Base-by-base conservation (phyloP, 2,888 invertebrate genomes). In the Dryobotodes eremita region DNA sequence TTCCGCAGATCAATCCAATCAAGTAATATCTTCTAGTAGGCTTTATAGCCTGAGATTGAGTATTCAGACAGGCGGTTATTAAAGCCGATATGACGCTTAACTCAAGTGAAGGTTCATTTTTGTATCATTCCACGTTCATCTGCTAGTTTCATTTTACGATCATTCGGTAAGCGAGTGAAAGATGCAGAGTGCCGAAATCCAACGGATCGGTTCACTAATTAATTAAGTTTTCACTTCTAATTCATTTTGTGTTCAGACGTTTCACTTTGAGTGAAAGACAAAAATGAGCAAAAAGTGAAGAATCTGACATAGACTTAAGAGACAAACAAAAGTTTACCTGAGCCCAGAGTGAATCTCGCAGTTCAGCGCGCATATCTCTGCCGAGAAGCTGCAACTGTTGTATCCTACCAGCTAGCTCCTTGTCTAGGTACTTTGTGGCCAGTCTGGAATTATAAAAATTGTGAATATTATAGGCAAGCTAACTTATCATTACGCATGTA, bases 391-490 rank as follows among this genome's bases (percentile, higher is more conserved):
- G 99, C 86, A 99, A 97, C 95, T 99, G 99, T 92, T 99, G 98
- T 94, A 99, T 99, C 90, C 98, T 97, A 75, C 97, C 97, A 55
- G 98, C 98, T 79, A 98, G 94, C 93, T 98, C 98, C 92, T 99
- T 99, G 94, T 99, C 98, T 86, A 99, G 95, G 93, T 99, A 99
- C 92, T 98, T 98, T 20, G 98, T 98, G 17, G 98, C 98, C 86
- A 99, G 95, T 90, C 98, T 97, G 93, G 13, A 91, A 92, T 65
- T 53, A 71, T 36, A 31, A 4, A 6, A 0, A 4, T 15, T 69
- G 53, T 31, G 0, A 65, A 23, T 23, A 68, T 26, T 68, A 48
- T 26, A 20, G 64, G 13, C 7, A 3, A 23, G 48, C 11, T 26
- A 26, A 68, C 26, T 48, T 68, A 48, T 48, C 1, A 26, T 26